Evolutionary conservation across 2,797 vertebrate genomes (phyloP), one percentile per base, ranked within the genome.

Genomic region (Danio albolineatus): DNA sequence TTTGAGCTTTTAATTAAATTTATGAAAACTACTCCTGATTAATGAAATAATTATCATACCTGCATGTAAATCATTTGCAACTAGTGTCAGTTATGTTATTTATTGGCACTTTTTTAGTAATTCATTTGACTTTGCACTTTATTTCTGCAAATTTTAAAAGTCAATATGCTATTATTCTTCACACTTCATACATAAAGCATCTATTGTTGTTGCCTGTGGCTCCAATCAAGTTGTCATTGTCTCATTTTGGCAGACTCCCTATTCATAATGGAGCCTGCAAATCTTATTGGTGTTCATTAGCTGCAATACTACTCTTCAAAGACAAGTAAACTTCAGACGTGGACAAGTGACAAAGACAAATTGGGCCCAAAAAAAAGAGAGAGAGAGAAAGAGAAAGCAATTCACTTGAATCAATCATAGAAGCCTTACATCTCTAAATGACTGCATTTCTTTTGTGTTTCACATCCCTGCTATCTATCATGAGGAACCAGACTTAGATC

Each of bases 401-500:
- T 7, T 7, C 13, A 46, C 39, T 41, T 65, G 19, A 65, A 46
- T 43, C 49, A 61, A 67, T 28, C 54, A 57, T 19, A 60, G 53
- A 56, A 54, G 62, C 9, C 43, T 69, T 69, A 16, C 43, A 46
- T 67, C 62, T 43, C 46, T 57, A 76, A 56, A 62, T 48, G 46
- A 19, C 56, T 38, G 54, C 14, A 19, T 74, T 4, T 62, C 75
- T 49, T 78, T 72, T 76, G 48, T 67, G 43, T 72, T 38, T 60
- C 17, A 62, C 59, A 76, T 66, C 36, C 51, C 69, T 73, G 28
- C 76, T 46, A 54, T 65, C 64, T 71, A 69, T 54, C 16, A 73
- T 19, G 53, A 78, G 56, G 28, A 69, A 85, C 41, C 41, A 73
- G 65, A 46, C 76, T 80, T 69, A 78, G 70, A 82, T 78, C 73